Evolutionary conservation across 2,797 vertebrate species (phyloP).

Genomic region (Chelmon rostratus): DNA sequence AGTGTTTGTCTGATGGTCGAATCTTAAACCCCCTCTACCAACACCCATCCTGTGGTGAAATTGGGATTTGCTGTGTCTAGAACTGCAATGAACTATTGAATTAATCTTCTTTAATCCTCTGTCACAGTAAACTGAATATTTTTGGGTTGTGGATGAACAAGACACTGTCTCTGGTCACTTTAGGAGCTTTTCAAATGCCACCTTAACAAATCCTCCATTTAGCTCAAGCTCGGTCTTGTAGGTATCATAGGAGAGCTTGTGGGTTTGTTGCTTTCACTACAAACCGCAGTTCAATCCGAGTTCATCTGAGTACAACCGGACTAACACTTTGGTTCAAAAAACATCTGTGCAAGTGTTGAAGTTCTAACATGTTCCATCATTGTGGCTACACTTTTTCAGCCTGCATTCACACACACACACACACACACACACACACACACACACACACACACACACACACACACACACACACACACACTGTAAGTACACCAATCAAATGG

Average conservation of each 20-base stretch:
- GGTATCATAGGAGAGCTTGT: constrained; percentile 6
- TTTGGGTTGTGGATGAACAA: no score
- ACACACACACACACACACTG: background rate
- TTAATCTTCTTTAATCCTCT: no score
- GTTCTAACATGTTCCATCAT: constrained; percentile 22
- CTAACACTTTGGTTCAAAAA: constrained; percentile 4
- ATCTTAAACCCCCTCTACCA: background rate
- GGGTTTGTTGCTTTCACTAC: constrained; percentile 14
- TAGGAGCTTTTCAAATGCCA: background rate
- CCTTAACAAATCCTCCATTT: constrained; percentile 16
- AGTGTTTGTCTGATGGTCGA: background rate
- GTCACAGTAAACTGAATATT: no score
- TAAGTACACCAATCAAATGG: background rate
- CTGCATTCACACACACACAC: constrained; percentile 10
- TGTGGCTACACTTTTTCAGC: constrained; percentile 17
- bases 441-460: background rate
- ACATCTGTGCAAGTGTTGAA: constrained; percentile 18
- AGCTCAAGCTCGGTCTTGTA: background rate
- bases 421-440: background rate
- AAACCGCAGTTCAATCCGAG: constrained; percentile 24
- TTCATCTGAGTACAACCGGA: constrained; percentile 26
- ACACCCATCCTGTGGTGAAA: no score
- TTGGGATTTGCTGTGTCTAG: no score
- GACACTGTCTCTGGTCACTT: background rate
- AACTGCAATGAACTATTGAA: no score